A percentile compares a stretch with the other conserved stretches of the same genome.
Evolutionary conservation across 2,888 invertebrate genomes (phyloP).

Genomic region (Calliphora vomitoria): DNA sequence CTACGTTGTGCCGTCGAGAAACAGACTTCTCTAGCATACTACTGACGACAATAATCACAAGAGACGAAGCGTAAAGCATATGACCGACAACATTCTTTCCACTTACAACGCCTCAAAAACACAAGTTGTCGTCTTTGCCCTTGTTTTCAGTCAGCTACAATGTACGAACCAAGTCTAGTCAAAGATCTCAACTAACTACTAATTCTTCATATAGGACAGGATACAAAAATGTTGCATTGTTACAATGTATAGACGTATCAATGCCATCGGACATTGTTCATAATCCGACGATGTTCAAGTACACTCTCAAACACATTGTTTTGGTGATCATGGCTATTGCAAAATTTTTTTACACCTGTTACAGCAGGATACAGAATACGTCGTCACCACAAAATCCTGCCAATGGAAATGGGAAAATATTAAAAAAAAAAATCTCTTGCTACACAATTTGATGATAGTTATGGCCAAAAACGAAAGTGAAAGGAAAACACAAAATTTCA

Average conservation of each 20-base stretch:
- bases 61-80: constrained; percentile 36
- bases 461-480: background rate
- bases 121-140: background rate
- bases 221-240: constrained; percentile 13
- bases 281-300: constrained; percentile 14
- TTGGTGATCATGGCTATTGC: constrained; percentile 47
- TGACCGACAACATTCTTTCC: constrained; percentile 22
- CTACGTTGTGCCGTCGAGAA: background rate
- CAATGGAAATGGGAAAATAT: constrained; percentile 1
- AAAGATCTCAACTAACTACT: background rate
- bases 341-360: constrained; percentile 60
- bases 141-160: constrained; percentile 9
- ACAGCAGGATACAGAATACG: constrained; percentile 24
- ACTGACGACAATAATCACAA: background rate
- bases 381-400: constrained; percentile 28
- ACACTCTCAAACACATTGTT: background rate
- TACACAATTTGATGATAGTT: background rate
- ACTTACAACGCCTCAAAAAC: background rate
- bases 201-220: background rate
- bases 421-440: background rate
- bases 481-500: background rate
- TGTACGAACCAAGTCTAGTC: constrained; percentile 49
- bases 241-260: constrained; percentile 5
- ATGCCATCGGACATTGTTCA: constrained; percentile 3
- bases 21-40: constrained; percentile 12